These are phyloP conservation scores for Drosophila affinis DNA, from an alignment of 2,888 invertebrate species.

Conservation along the genomic window DNA sequence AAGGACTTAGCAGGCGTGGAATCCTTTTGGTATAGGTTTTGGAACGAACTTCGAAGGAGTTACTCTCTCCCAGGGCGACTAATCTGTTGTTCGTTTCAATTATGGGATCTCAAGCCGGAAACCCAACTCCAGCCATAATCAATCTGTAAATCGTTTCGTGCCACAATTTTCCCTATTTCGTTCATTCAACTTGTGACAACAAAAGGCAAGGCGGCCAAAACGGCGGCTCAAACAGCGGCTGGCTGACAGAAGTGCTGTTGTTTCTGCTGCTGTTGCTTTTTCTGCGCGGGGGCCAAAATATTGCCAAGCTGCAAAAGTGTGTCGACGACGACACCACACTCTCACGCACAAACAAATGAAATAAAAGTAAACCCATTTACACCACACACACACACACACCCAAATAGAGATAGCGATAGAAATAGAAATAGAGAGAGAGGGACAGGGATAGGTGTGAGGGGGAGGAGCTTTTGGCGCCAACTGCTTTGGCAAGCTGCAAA, in stretches of 20 bases:
- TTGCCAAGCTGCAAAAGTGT: slow-evolving; percentile 71
- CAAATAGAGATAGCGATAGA: neutral
- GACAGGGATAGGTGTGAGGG: slow-evolving; percentile 15
- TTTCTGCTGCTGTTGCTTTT: slow-evolving; percentile 37
- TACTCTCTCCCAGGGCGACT: neutral
- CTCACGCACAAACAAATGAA: slow-evolving; percentile 63
- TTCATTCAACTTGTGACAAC: slow-evolving; percentile 58
- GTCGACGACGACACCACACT: slow-evolving; percentile 64
- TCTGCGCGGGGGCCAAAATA: slow-evolving; percentile 54
- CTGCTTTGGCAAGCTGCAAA: slow-evolving; percentile 66
- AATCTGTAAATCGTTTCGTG: slow-evolving; percentile 4
- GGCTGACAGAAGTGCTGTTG: slow-evolving; percentile 55
- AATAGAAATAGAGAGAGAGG: neutral
- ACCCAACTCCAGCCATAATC: neutral
- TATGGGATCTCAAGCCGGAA: neutral
- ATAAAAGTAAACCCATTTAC: slow-evolving; percentile 80
- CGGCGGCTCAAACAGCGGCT: slow-evolving; percentile 23
- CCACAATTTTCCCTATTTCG: slow-evolving; percentile 30
- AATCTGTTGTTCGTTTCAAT: neutral
- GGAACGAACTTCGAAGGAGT: no score
- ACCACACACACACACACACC: slow-evolving; percentile 53
- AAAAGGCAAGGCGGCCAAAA: slow-evolving; percentile 19
- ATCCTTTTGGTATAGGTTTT: neutral
- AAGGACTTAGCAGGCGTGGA: neutral
- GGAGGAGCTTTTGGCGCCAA: slow-evolving; percentile 50